Evolutionary conservation across 2,888 invertebrate genomes (phyloP), one percentile per base, ranked within the genome.

Genomic region (Pseudococcus longispinus): DNA sequence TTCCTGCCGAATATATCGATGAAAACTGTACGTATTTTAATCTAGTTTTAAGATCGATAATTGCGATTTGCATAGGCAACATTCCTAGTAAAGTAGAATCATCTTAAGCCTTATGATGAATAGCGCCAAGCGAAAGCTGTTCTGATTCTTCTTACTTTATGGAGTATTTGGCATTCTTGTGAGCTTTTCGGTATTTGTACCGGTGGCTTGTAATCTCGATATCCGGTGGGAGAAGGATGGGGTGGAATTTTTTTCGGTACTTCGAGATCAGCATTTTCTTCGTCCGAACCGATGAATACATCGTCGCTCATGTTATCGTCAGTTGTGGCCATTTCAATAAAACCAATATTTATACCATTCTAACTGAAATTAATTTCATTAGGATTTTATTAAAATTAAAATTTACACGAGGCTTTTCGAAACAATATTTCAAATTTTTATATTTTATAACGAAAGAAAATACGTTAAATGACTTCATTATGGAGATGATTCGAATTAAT

Each of bases 221-320:
- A 96, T 6, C 96, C 96, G 26, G 95, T 96, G 89, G 90, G 89
- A 1, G 91, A 91, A 88, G 91, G 83, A 85, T 44, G 90, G 90
- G 89, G 91, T 91, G 91, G 89, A 88, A 46, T 89, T 88, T 37
- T 88, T 60, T 32, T 89, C 87, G 83, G 87, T 32, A 88, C 87
- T 32, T 88, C 84, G 51, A 83, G 82, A 74, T 87, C 87, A 23
- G 74, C 23, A 55, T 88, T 85, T 46, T 91, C 91, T 88, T 89
- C 89, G 60, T 92, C 93, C 42, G 92, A 91, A 70, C 94, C 93
- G 90, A 95, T 95, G 90, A 96, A 96, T 84, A 96, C 96, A 91
- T 96, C 96, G 91, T 96, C 96, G 90, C 95, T 95, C 93, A 96
- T 95, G 89, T 94, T 95, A 91, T 96, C 95, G 89, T 95, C 95